Percentiles rank a stretch among this genome's conserved stretches.
Conservation (phyloP, 1,140 invertebrate genomes). For the Subanguina moxae region DNA sequence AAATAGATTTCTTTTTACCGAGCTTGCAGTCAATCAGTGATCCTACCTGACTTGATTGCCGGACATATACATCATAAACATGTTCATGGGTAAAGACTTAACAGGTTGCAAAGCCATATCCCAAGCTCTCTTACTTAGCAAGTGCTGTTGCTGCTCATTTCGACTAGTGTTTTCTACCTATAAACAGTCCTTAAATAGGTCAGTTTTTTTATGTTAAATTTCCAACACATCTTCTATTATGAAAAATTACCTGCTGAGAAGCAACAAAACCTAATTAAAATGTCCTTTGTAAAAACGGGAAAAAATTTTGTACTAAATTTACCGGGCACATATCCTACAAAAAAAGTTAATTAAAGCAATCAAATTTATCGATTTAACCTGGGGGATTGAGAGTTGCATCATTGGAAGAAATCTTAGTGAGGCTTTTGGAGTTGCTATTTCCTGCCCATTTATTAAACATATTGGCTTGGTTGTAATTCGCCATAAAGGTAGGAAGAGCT, state of each 20-base stretch:
- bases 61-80: conserved; percentile 71
- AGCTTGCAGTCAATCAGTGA: neutral
- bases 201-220: neutral
- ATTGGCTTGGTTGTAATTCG: neutral
- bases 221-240: neutral
- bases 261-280: conserved; percentile 8
- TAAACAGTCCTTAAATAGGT: neutral
- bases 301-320: too few relatives aligned
- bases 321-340: too few relatives aligned
- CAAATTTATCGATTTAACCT: conserved; percentile 20
- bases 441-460: neutral
- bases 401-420: neutral
- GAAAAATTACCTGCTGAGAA: conserved; percentile 21
- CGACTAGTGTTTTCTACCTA: conserved; percentile 18
- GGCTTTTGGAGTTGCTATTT: neutral
- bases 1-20: neutral
- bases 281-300: too few relatives aligned
- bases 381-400: conserved; percentile 39
- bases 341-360: too few relatives aligned
- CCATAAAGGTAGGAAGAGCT: too few relatives aligned
- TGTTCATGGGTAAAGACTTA: conserved; percentile 92
- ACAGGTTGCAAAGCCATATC: conserved; percentile 89
- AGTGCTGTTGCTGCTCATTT: conserved; percentile 41
- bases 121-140: conserved; percentile 75
- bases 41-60: conserved; percentile 70